These are phyloP conservation scores for Conomelus anceps DNA, from an alignment of 2,888 invertebrate genomes.

Conservation along the genomic window DNA sequence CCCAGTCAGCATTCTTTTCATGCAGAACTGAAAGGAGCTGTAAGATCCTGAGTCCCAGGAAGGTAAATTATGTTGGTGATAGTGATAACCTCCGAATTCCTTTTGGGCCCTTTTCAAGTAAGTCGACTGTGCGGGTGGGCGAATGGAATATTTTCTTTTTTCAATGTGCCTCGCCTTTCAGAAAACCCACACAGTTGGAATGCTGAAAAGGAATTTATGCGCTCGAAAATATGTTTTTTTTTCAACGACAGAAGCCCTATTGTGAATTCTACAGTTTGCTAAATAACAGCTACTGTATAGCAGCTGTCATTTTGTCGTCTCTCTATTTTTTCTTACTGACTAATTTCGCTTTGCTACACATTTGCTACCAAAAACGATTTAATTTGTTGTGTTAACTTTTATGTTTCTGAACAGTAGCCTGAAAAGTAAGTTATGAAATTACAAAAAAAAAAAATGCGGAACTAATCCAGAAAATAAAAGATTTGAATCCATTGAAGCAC, in stretches of 20 bases:
- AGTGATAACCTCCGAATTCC: neutral
- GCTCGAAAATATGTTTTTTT: neutral
- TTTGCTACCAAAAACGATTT: too few species aligned
- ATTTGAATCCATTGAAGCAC: too few species aligned
- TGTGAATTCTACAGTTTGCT: neutral
- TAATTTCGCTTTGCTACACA: too few species aligned
- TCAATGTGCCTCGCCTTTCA: neutral
- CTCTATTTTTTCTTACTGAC: too few species aligned
- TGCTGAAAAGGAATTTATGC: neutral
- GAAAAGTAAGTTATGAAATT: too few species aligned
- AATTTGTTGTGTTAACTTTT: too few species aligned
- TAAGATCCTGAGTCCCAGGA: neutral
- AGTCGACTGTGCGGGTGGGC: too few species aligned
- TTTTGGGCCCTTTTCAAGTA: neutral
- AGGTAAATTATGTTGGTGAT: neutral
- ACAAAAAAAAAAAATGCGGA: too few species aligned
- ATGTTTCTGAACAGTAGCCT: too few species aligned
- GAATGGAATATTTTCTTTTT: neutral
- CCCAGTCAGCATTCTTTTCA: neutral
- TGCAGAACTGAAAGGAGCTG: neutral
- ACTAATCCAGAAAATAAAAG: too few species aligned
- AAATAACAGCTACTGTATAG: neutral
- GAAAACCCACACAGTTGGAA: neutral
- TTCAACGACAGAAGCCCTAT: neutral
- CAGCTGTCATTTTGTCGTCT: neutral